Evolutionary conservation across 1,140 invertebrate species (phyloP), one percentile per base, ranked within the genome.

Genomic region (Camponotus floridanus): DNA sequence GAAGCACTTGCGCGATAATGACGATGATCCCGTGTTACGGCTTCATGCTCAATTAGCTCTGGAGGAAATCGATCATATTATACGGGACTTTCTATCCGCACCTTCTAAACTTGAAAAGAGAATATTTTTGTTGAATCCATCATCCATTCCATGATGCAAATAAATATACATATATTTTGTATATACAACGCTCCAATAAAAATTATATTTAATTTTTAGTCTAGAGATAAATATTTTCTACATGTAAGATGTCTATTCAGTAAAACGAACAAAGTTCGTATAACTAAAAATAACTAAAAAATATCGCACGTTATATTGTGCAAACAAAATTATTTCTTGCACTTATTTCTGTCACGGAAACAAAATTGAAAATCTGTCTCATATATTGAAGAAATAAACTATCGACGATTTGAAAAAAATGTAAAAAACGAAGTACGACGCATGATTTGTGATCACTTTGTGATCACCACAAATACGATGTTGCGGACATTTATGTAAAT

Each of bases 31-130:
- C 18, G 95, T 97, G 1, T 95, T 98, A 15, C 95, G 96, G 91
- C 94, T 98, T 31, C 98, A 98, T 90, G 96, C 97, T 31, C 96
- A 97, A 90, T 91, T 98, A 39, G 97, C 97, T 0, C 91, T 98
- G 4, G 97, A 97, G 93, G 97, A 98, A 95, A 95, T 98, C 15
- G 96, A 98, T 93, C 95, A 95, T 59, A 97, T 97, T 65, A 96
- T 97, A 36, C 96, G 95, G 87, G 94, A 96, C 70, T 96, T 97
- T 91, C 88, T 98, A 18, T 96, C 96, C 80, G 95, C 95, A 0
- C 93, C 95, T 86, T 92, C 96, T 59, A 95, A 95, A 85, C 93
- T 97, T 68, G 94, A 96, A 83, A 97, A 97, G 91, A 95, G 95
- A 90, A 96, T 97, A 57, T 93, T 91, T 86, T 64, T 92, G 33